These are phyloP conservation scores for Ericerus pela DNA, from an alignment of 1,140 invertebrate species.

Conservation along the genomic window DNA sequence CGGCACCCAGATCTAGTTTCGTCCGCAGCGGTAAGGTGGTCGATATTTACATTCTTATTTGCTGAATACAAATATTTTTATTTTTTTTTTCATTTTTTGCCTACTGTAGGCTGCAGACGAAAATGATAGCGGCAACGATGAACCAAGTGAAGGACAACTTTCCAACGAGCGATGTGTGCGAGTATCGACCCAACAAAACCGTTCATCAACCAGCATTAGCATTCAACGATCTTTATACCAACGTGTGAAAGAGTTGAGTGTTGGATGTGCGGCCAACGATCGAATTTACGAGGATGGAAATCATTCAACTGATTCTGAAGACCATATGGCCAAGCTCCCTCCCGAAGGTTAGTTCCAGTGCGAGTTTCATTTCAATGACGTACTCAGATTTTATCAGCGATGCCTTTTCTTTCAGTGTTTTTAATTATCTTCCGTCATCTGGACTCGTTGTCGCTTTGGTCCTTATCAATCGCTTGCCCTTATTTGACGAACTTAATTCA, in stretches of 20 bases:
- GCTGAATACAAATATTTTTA: background rate
- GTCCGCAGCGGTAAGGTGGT: background rate
- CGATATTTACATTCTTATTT: no score
- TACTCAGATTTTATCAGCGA: background rate
- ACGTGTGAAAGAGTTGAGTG: background rate
- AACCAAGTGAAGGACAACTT: conserved; percentile 1
- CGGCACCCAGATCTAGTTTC: conserved; percentile 29
- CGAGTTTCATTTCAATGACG: background rate
- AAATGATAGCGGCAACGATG: conserved; percentile 5
- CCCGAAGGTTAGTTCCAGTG: background rate
- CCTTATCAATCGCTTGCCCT: conserved; percentile 67
- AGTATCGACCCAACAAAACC: background rate
- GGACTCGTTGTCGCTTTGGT: conserved; percentile 80
- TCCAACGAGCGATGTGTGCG: background rate
- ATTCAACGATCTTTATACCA: conserved; percentile 3
- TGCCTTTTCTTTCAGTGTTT: conserved; percentile 40
- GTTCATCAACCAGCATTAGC: background rate
- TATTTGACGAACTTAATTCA: conserved; percentile 67
- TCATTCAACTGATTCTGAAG: no score
- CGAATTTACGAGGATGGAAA: no score
- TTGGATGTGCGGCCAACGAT: background rate
- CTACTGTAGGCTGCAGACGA: background rate
- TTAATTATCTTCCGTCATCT: conserved; percentile 74
- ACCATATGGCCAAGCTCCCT: background rate
- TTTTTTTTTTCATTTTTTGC: background rate